phyloP scores from a whole-genome alignment of 2,888 invertebrate species.

The Elegia similella region DNA sequence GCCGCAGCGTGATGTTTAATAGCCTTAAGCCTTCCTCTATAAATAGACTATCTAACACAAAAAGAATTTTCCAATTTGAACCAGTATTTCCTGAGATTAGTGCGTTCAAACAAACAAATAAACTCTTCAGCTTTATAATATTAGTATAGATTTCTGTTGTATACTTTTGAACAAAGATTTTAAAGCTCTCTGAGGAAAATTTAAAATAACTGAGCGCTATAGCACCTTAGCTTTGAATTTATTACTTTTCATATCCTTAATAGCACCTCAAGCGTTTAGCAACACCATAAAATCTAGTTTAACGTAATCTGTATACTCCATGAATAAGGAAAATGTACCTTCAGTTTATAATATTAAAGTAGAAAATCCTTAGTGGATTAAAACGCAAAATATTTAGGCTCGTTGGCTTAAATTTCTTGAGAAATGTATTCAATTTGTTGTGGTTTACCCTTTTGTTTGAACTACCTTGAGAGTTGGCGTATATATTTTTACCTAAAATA shows the following conservation, averaged over 20 bases:
- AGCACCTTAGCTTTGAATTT: background rate
- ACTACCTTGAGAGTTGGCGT: background rate
- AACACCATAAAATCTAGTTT: background rate
- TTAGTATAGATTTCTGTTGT: too few relatives aligned
- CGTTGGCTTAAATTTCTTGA: background rate
- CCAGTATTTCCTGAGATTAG: too few relatives aligned
- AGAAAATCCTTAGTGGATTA: background rate
- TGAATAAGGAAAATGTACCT: background rate
- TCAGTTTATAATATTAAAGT: background rate
- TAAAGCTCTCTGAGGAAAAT: too few relatives aligned
- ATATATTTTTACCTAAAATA: background rate
- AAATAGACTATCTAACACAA: too few relatives aligned
- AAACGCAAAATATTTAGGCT: background rate
- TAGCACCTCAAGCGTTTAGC: background rate
- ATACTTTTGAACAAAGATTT: too few relatives aligned
- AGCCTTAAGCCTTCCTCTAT: too few relatives aligned
- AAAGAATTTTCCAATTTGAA: too few relatives aligned
- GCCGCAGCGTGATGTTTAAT: too few relatives aligned
- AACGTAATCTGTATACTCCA: background rate
- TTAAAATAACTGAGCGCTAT: too few relatives aligned
- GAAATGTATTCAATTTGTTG: background rate
- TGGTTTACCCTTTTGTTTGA: background rate
- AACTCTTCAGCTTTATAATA: too few relatives aligned
- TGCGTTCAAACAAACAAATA: too few relatives aligned
- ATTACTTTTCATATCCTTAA: background rate